Conservation (phyloP, 2,888 invertebrate species). For the Agrochola lota region DNA sequence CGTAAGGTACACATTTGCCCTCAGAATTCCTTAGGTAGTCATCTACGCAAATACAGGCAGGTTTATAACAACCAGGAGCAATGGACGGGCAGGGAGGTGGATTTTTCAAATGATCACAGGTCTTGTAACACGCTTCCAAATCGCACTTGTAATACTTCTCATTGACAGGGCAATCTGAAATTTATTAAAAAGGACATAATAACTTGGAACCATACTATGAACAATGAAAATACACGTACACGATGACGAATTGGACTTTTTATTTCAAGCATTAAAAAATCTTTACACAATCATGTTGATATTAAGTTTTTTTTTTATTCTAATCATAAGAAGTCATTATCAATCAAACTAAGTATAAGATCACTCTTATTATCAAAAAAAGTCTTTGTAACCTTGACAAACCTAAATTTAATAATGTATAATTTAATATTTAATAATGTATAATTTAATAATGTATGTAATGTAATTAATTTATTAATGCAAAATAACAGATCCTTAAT, state of each 20-base stretch:
- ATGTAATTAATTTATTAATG: neutral
- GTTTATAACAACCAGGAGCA: conserved; percentile 18
- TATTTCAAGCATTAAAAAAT: neutral
- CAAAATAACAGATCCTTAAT: neutral
- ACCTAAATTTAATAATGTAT: neutral
- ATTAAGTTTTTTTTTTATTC: neutral
- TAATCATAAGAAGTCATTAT: neutral
- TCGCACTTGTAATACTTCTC: conserved; percentile 46
- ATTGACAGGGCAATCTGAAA: conserved; percentile 52
- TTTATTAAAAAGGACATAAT: neutral
- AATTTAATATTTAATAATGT: neutral
- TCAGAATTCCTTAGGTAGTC: conserved; percentile 31
- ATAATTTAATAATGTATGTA: too few relatives aligned
- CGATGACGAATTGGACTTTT: neutral
- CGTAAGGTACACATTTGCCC: conserved; percentile 39
- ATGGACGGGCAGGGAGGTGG: conserved; percentile 32
- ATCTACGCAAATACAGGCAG: conserved; percentile 29
- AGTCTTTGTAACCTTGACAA: neutral
- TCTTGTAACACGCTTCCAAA: conserved; percentile 47
- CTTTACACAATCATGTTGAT: neutral
- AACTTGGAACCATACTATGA: neutral
- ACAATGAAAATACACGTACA: neutral
- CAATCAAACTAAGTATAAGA: neutral
- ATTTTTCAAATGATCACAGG: conserved; percentile 25
- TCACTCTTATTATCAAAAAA: neutral